phyloP scores from a whole-genome alignment of 1,140 invertebrate species.

The Cephus cinctus region DNA sequence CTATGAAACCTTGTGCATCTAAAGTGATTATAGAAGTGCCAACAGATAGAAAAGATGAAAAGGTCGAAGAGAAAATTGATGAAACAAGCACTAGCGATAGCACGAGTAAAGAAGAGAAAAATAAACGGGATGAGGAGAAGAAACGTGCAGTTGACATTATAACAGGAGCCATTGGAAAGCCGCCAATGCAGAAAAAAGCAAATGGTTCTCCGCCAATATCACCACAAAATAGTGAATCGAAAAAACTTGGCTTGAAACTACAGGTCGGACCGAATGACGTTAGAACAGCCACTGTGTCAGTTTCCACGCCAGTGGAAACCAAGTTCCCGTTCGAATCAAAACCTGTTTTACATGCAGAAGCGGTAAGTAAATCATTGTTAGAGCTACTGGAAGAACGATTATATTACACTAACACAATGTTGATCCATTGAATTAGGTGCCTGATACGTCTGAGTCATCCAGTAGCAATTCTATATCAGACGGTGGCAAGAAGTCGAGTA shows the following conservation, averaged over 20 bases:
- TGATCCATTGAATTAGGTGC: conserved; percentile 20
- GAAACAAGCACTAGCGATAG: conserved; percentile 19
- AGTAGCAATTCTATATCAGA: conserved; percentile 24
- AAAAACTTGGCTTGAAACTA: conserved; percentile 45
- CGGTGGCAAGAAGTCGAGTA: conserved; percentile 53
- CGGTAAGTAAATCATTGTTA: conserved; percentile 27
- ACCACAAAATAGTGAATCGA: conserved; percentile 31
- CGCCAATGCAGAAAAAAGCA: conserved; percentile 37
- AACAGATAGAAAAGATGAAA: conserved; percentile 14
- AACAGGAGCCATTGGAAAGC: conserved; percentile 46
- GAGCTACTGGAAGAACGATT: not conserved
- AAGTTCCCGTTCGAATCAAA: conserved; percentile 44
- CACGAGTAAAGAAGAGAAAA: not conserved
- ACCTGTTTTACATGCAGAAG: conserved; percentile 21
- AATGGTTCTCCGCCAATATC: conserved; percentile 40
- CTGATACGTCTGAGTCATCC: conserved; percentile 16
- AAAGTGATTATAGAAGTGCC: conserved; percentile 47
- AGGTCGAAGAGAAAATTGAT: conserved; percentile 20
- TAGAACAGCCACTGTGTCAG: conserved; percentile 44
- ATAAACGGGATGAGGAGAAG: conserved; percentile 19
- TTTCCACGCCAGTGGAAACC: conserved; percentile 46
- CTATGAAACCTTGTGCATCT: conserved; percentile 27
- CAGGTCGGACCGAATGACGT: conserved; percentile 46
- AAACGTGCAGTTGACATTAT: conserved; percentile 50
- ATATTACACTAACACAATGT: not conserved